These are phyloP conservation scores for Phodopus roborovskii DNA, from an alignment of 2,113 vertebrate species.

Conservation along the genomic window DNA sequence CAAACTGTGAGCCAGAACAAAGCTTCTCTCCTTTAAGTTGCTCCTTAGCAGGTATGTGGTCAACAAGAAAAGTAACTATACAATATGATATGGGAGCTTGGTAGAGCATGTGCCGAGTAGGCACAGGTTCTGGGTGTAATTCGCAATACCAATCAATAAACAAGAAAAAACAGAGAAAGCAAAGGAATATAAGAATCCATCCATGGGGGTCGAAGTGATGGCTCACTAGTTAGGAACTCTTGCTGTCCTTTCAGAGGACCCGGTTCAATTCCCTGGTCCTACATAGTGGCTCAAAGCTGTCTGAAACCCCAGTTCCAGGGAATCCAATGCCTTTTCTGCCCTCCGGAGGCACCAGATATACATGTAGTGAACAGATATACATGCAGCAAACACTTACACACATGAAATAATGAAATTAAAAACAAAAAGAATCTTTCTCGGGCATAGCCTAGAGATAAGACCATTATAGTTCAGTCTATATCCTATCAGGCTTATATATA, in stretches of 20 bases:
- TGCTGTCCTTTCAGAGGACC: neutral
- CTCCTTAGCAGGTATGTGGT: neutral
- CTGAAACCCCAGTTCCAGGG: neutral
- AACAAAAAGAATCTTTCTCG: constrained; percentile 4
- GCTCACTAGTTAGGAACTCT: neutral
- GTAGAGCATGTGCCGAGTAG: neutral
- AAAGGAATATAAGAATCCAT: neutral
- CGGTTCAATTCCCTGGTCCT: neutral
- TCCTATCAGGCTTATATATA: neutral
- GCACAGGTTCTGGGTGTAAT: neutral
- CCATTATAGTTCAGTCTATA: neutral
- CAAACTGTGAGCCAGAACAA: neutral
- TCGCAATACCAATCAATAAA: neutral
- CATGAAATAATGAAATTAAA: neutral
- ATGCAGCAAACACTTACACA: neutral
- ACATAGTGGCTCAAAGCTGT: no score
- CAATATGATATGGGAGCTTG: neutral
- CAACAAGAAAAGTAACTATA: neutral
- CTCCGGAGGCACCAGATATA: neutral
- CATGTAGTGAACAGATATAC: neutral
- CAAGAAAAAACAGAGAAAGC: neutral
- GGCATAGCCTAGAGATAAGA: neutral
- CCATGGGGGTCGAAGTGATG: neutral
- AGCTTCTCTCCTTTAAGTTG: neutral
- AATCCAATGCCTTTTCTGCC: neutral